Base-by-base conservation (phyloP, 2,888 invertebrate genomes). In the Drosophila monieri region DNA sequence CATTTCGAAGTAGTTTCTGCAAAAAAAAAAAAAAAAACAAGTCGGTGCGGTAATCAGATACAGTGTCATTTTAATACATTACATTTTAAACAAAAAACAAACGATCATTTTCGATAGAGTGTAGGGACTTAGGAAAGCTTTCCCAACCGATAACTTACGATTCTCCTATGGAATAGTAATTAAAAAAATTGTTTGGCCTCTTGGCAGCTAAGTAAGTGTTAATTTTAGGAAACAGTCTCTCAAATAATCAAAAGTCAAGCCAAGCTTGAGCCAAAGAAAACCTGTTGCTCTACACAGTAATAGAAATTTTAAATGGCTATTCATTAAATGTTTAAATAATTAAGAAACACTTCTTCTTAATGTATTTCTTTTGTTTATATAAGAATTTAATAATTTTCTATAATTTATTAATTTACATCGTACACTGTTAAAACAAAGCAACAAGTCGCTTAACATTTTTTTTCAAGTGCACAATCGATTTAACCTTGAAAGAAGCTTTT, bases 401-500 rank as follows among this genome's bases (percentile, higher is more conserved):
- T 4, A 10, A 2, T 15, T 32, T 32, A 12, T 32, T 6, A 35
- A 6, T 35, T 14, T 14, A 35, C n/a, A 32, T 12, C 27, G 12
- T 14, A 6, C 2, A 25, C 2, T 3, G 10, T 23, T 10, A 8
- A 8, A 55, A 18, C 18, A 8, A 18, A 10, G 14, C 14, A 23
- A 47, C 46, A 47, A 41, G 47, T 41, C 25, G 18, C 9, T 5
- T 39, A 23, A 4, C 1, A 0, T 1, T 64, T 46, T 64, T 52
- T 1, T 15, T 23, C 8, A 53, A 30, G 52, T 64, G 39, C 46
- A 32, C 15, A 27, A 39, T 15, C 9, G 25, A 15, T 53, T 46
- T 25, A 62, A 39, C 64, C 64, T 64, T 62, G 64, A 46, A 64
- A 62, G 64, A 62, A 21, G 18, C n/a, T 27, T 64, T 46, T 37